Evolutionary conservation across 2,113 vertebrate genomes (phyloP).

Genomic region (Clarias gariepinus): DNA sequence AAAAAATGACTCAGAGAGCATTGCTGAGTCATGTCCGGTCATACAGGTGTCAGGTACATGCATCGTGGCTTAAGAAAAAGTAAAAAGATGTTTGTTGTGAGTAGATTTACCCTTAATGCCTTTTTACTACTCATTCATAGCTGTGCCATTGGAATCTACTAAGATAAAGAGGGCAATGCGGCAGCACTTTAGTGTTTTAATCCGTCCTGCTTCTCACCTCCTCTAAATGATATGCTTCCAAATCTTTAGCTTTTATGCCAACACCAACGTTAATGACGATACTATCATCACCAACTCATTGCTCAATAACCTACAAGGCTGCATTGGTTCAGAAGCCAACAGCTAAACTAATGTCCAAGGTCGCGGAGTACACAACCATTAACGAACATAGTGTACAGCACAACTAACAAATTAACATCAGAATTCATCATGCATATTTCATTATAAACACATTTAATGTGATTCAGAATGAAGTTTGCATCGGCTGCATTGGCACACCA

Average conservation of each 20-base stretch:
- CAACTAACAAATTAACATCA: neutral
- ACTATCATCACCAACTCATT: neutral
- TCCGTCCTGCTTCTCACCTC: neutral
- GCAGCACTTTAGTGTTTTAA: neutral
- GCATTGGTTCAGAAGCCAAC: neutral
- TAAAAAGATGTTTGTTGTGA: too few relatives aligned
- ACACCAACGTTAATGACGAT: neutral
- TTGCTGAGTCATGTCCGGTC: slow-evolving; percentile 1
- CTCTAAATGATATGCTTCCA: neutral
- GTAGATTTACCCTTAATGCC: neutral
- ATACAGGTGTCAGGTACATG: neutral
- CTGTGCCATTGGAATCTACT: neutral
- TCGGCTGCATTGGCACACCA: neutral
- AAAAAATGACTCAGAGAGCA: neutral
- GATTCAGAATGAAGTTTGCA: neutral
- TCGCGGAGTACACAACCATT: too few relatives aligned
- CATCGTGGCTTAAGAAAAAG: neutral
- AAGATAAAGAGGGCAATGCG: neutral
- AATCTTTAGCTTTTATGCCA: neutral
- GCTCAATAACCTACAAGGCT: neutral
- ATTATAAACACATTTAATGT: neutral
- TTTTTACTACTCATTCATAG: neutral
- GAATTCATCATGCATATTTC: neutral
- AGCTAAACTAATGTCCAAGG: neutral
- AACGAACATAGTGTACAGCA: neutral